Evolutionary conservation across 2,888 invertebrate species (phyloP), one percentile per base, ranked within the genome.

Genomic region (Neoitamus cyanurus): DNA sequence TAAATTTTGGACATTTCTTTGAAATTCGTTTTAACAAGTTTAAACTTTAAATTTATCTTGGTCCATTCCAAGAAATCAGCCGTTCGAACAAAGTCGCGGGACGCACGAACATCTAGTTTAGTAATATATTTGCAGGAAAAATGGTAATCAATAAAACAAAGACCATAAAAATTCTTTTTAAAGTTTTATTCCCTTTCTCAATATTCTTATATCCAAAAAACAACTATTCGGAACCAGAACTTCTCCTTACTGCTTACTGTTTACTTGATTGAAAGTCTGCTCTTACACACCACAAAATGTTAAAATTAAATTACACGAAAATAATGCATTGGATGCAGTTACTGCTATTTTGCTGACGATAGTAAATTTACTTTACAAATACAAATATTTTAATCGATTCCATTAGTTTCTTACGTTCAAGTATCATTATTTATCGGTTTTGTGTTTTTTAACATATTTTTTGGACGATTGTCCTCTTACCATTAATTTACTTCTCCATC

Each of bases 141-240:
- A n/a, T n/a, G 7, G 20, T 1, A 1, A 9, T 58, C 20, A 58
- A 30, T 70, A 31, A 70, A 70, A 70, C 34, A 34, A 34, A 31
- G 31, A n/a, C 13, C 70, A 70, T 70, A 31, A 31, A 34, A 31
- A 15, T 70, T 70, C n/a, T 34, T 70, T 70, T 70, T 70, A 31
- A 70, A 70, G 30, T 70, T 70, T 31, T 70, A 31, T 70, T 70
- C 34, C 34, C 34, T 70, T 70, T 70, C 25, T 77, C 77, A 77
- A 77, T 42, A 46, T 31, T 77, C 25, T 77, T 77, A 77, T 77
- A 77, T 77, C 77, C 77, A 77, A 77, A 70, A 36, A 77, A 77
- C 77, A 77, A 37, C 42, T 77, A 77, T 25, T 46, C 30, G 37
- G 77, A 37, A 77, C 77, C 46, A 77, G 77, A 77, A 28, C 42